These are phyloP conservation scores for Caenorhabditis tropicalis DNA, from an alignment of 1,140 invertebrate genomes.

Conservation along the genomic window DNA sequence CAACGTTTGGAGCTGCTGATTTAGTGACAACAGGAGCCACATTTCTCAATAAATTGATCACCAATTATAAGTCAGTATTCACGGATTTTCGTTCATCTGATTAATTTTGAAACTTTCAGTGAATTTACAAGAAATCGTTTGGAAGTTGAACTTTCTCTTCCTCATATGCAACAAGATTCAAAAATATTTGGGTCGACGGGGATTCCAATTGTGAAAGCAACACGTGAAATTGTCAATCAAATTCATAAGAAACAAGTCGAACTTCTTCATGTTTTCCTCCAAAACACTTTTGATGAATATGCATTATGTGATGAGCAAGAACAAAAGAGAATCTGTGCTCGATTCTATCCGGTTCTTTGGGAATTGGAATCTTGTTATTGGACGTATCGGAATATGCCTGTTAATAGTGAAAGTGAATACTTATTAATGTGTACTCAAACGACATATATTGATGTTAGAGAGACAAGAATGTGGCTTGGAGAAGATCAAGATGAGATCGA, in stretches of 20 bases:
- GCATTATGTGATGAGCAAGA: not conserved
- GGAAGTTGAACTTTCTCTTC: not conserved
- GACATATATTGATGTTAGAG: not conserved
- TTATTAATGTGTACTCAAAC: constrained; percentile 19
- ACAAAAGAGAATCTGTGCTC: constrained; percentile 8
- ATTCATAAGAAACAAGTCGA: constrained; percentile 23
- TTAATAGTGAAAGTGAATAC: not conserved
- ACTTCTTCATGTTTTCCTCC: constrained; percentile 9
- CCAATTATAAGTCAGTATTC: constrained; percentile 15
- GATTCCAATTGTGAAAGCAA: constrained; percentile 2
- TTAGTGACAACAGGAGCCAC: not conserved
- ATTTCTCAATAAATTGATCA: not conserved
- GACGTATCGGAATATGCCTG: constrained; percentile 25
- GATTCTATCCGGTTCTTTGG: constrained; percentile 28
- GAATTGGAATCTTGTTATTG: constrained; percentile 14
- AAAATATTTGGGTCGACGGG: not conserved
- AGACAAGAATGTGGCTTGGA: not conserved
- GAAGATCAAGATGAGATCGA: not conserved
- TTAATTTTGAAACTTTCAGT: not conserved
- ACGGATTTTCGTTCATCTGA: no score
- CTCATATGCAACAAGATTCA: not conserved
- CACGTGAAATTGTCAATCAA: not conserved
- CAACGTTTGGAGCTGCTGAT: not conserved
- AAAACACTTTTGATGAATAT: constrained; percentile 8
- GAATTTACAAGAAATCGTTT: constrained; percentile 4